Percentiles rank a stretch among this genome's conserved stretches.
These are phyloP conservation scores for Erythrolamprus reginae DNA, from an alignment of 2,113 vertebrate species.

Conservation along the genomic window DNA sequence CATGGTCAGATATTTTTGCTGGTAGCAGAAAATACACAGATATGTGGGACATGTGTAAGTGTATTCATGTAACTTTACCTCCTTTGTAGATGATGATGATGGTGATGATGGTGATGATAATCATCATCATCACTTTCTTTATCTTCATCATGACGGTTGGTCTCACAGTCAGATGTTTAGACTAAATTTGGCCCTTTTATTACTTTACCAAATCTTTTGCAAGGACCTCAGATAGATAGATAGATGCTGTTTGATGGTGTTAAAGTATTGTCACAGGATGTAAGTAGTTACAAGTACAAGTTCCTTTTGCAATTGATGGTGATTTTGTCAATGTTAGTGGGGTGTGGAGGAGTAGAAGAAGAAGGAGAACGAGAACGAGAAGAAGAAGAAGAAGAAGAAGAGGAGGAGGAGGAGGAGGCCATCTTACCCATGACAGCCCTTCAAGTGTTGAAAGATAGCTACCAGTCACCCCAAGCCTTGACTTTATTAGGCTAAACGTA, in stretches of 20 bases:
- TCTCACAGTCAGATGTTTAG: no score
- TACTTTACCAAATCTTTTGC: neutral
- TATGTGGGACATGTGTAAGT: neutral
- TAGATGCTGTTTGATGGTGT: neutral
- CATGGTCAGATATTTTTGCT: neutral
- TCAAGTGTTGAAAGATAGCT: no score
- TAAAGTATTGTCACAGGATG: neutral
- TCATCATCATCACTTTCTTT: no score
- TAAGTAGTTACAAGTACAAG: no score
- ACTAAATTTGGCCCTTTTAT: neutral
- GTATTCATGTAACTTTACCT: neutral
- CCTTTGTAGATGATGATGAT: neutral
- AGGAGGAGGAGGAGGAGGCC: no score
- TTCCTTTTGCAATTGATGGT: neutral
- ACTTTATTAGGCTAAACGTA: no score
- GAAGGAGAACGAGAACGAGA: rapidly evolving
- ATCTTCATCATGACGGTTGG: no score
- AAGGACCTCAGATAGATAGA: neutral
- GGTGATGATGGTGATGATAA: no score
- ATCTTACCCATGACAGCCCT: no score
- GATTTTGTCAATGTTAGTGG: neutral
- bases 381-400: no score
- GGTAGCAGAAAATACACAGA: neutral
- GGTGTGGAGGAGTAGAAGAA: no score
- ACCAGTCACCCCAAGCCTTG: no score